Evolutionary conservation across 1,140 invertebrate genomes (phyloP).

Genomic region (Anastatus disparis): DNA sequence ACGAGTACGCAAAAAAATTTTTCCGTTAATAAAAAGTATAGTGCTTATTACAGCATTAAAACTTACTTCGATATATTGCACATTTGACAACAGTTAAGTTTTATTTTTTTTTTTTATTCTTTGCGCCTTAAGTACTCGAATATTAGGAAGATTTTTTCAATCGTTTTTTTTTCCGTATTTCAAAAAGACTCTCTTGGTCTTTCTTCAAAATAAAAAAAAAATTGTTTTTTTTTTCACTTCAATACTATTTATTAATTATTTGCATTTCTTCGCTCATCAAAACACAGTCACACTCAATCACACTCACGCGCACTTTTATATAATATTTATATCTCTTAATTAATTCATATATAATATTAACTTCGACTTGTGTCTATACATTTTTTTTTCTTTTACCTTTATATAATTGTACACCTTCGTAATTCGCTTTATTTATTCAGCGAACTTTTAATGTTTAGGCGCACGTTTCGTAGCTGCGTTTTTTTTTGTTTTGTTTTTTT

Average conservation of each 20-base stretch:
- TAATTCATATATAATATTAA: conserved; percentile 32
- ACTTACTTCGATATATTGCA: conserved; percentile 67
- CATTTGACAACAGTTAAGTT: conserved; percentile 67
- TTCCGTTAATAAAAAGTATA: conserved; percentile 56
- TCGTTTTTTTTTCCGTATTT: conserved; percentile 35
- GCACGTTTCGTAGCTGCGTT: conserved; percentile 20
- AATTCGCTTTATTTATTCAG: no score
- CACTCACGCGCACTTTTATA: conserved; percentile 28
- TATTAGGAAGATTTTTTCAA: conserved; percentile 57
- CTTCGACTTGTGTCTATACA: conserved; percentile 33
- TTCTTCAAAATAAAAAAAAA: not conserved
- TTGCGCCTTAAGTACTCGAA: conserved; percentile 59
- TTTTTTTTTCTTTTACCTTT: not conserved
- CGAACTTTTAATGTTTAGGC: no score
- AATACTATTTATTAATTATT: not conserved
- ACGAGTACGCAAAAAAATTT: conserved; percentile 27
- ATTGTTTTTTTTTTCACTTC: conserved; percentile 8
- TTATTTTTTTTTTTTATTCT: conserved; percentile 54
- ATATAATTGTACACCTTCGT: no score
- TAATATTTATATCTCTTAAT: conserved; percentile 39
- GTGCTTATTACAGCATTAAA: conserved; percentile 57
- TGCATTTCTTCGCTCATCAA: no score
- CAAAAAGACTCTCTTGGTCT: conserved; percentile 17
- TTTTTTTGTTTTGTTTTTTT: no score
- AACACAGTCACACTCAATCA: not conserved